Evolutionary conservation across 1,140 invertebrate genomes (phyloP).

Genomic region (Stegodyphus dumicola): DNA sequence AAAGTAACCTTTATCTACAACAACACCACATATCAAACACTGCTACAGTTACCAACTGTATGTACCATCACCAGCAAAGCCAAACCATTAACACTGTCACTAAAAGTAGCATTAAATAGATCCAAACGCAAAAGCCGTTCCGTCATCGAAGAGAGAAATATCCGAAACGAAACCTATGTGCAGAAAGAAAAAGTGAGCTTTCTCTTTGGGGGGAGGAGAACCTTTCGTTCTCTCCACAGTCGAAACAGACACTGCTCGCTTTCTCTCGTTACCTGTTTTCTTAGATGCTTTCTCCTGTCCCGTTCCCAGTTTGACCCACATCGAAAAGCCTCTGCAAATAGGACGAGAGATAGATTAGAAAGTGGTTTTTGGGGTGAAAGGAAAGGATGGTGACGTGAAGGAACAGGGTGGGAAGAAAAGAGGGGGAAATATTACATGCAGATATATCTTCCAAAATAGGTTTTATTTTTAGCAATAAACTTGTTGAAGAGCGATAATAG

Average conservation of each 20-base stretch:
- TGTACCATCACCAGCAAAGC: no score
- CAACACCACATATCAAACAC: no score
- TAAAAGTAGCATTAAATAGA: no score
- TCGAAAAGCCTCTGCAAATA: slow-evolving; percentile 42
- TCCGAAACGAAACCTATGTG: slow-evolving; percentile 2
- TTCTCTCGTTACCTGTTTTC: slow-evolving; percentile 46
- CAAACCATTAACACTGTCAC: no score
- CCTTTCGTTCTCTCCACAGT: slow-evolving; percentile 20
- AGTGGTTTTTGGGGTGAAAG: slow-evolving; percentile 40
- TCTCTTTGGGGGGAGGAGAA: slow-evolving; percentile 16
- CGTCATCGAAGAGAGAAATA: slow-evolving; percentile 27
- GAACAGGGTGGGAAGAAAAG: neutral
- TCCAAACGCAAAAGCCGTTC: no score
- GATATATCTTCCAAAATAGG: slow-evolving; percentile 21
- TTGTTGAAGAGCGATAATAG: slow-evolving; percentile 2
- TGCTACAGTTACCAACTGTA: no score
- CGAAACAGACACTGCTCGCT: slow-evolving; percentile 34
- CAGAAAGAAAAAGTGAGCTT: slow-evolving; percentile 34
- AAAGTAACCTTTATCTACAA: no score
- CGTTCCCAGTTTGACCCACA: slow-evolving; percentile 40
- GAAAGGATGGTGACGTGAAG: slow-evolving; percentile 13
- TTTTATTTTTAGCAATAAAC: slow-evolving; percentile 52
- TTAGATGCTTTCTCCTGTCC: slow-evolving; percentile 29
- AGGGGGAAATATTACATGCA: slow-evolving; percentile 11
- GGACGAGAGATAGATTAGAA: slow-evolving; percentile 51